Evolutionary conservation across 2,113 vertebrate species (phyloP), one percentile per base, ranked within the genome.

Genomic region (Bufo gargarizans): DNA sequence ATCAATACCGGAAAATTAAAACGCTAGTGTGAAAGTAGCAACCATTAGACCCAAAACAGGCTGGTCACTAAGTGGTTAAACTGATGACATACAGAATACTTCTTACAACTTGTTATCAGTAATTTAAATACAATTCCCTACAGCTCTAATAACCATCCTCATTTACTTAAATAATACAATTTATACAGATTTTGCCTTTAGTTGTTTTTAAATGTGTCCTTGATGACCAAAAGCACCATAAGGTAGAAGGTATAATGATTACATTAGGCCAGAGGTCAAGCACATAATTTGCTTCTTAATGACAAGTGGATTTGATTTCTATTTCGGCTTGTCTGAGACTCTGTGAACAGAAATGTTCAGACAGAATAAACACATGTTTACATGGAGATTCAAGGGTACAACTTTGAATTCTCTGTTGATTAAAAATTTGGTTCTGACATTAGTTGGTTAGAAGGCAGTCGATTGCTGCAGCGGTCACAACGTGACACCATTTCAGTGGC

Each of bases 151-250:
- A 33, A 72, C 59, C 69, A 59, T 55, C 33, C 50, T 76, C 84
- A 85, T 85, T 85, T 74, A 76, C 56, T 76, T 76, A 53, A 74
- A 85, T 58, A 76, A 85, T 85, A 43, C 47, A 85, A 76, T 76
- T 56, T 74, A 20, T 67, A 76, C 56, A 43, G 22, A 59, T 76
- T 85, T 53, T 61, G 55, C 56, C 56, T 76, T 59, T 59, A 76
- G 67, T 85, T 58, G 71, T 63, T 76, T 85, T 85, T 76, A 85
- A 85, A 85, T 85, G 50, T 85, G 84, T 85, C 84, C 69, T 59
- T 76, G 43, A 76, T 85, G 84, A 85, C 84, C 55, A 43, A 69
- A 59, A 76, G 84, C 53, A 45, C 69, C 55, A 47, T 14, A 33
- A 74, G 67, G 83, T 45, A 56, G 67, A 53, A 56, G 33, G 17